Evolutionary conservation across 1,140 invertebrate genomes (phyloP), one percentile per base, ranked within the genome.

Genomic region (Drosophila dunni): DNA sequence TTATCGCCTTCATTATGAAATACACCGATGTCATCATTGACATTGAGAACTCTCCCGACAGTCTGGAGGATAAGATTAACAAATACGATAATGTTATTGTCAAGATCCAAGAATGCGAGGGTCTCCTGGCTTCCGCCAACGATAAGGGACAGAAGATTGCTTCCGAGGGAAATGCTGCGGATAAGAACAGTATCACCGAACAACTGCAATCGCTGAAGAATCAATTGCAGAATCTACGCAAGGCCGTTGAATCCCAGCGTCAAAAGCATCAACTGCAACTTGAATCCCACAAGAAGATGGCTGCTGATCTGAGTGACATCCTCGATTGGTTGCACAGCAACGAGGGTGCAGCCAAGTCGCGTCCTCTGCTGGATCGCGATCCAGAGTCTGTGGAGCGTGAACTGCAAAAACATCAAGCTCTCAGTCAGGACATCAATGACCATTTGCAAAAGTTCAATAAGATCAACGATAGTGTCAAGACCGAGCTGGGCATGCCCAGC

Each of bases 71-170:
- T 38, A 98, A 98, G 91, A 97, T 99, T 44, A 96, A 96, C 77
- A 95, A 95, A 67, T 98, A 98, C 78, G 96, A 98, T 91, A 96
- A 97, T 78, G 95, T 96, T 0, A 97, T 97, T 74, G 86, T 95
- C 0, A 97, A 97, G 84, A 97, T 97, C 48, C 96, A 97, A 92
- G 96, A 97, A 84, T 97, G 96, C 91, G 97, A 98, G 91, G 97
- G 96, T n/a, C 93, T 96, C 8, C 92, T 98, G 7, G 96, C 96
- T 0, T 95, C 96, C 17, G 97, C 97, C 0, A 96, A 95, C 17
- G 97, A 98, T 80, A 98, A 98, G 93, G 98, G 97, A 1, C 96
- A 97, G 88, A 96, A 97, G 91, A 98, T 99, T 24, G 96, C 96
- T 7, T 95, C 95, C 1, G 98, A 98, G 93, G 97, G 97, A 40